A percentile compares a stretch with the other conserved stretches of the same genome.
Evolutionary conservation across 2,797 vertebrate species (phyloP).

Genomic region (Labeo calbasu): DNA sequence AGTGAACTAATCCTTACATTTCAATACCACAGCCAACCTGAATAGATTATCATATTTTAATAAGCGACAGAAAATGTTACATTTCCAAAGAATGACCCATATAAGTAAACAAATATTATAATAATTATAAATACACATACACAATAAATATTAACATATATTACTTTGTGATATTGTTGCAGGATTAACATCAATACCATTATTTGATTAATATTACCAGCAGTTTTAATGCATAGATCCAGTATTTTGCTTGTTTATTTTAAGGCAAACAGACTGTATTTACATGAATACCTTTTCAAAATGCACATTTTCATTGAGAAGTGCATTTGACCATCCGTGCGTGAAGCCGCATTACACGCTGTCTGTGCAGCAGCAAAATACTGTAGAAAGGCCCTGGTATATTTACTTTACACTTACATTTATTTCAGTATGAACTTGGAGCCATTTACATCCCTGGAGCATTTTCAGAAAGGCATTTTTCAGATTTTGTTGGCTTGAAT

Average conservation of each 20-base stretch:
- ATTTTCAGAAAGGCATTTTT: background rate
- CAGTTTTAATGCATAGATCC: background rate
- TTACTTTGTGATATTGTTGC: background rate
- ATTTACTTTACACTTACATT: slow-evolving; percentile 4
- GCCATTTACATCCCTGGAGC: background rate
- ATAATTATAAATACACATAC: background rate
- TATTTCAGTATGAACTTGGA: background rate
- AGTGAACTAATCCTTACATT: background rate
- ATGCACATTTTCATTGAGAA: background rate
- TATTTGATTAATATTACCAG: background rate
- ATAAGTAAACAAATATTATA: background rate
- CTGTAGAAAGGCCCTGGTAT: background rate
- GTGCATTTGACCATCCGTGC: background rate
- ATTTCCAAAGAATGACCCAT: background rate
- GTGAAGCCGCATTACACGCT: background rate
- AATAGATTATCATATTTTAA: too few species aligned
- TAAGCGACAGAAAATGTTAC: too few species aligned
- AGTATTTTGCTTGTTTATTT: background rate
- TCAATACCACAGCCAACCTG: background rate
- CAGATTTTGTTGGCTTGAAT: slow-evolving; percentile 1
- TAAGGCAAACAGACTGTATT: background rate
- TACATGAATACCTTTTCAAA: background rate
- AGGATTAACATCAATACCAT: background rate
- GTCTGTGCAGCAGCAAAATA: background rate
- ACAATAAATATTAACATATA: background rate